Conservation (phyloP, 2,797 vertebrate genomes). For the Myotis myotis region DNA sequence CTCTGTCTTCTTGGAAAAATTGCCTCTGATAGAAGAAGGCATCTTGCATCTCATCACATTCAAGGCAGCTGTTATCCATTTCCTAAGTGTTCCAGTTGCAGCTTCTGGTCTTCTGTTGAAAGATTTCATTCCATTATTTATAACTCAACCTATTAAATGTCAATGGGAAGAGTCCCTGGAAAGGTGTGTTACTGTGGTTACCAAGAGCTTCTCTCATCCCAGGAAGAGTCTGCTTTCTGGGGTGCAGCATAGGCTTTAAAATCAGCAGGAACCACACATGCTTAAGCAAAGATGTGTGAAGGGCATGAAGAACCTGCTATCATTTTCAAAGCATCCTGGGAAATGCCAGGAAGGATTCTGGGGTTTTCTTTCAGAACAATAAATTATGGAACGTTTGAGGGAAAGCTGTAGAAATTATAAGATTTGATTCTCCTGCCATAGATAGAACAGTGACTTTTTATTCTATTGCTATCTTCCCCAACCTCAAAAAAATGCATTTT, state of each 20-base stretch:
- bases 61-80: slow-evolving; percentile 75
- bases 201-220: slow-evolving; percentile 58
- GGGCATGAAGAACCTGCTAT: slow-evolving; percentile 49
- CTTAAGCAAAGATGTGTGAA: slow-evolving; percentile 29
- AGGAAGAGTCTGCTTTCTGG: slow-evolving; percentile 60
- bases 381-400: slow-evolving; percentile 57
- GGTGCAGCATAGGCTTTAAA: slow-evolving; percentile 54
- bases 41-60: slow-evolving; percentile 66
- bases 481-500: slow-evolving; percentile 68
- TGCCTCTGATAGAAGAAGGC: slow-evolving; percentile 14
- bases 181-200: slow-evolving; percentile 75
- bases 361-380: slow-evolving; percentile 60
- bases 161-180: slow-evolving; percentile 64
- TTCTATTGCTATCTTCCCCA: slow-evolving; percentile 38
- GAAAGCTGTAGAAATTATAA: slow-evolving; percentile 42
- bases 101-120: slow-evolving; percentile 79
- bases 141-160: slow-evolving; percentile 74
- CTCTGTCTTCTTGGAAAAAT: slow-evolving; percentile 48
- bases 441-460: slow-evolving; percentile 71
- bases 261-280: slow-evolving; percentile 56
- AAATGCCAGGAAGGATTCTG: slow-evolving; percentile 53
- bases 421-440: slow-evolving; percentile 41
- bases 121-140: slow-evolving; percentile 77
- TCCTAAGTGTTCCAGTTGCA: slow-evolving; percentile 65
- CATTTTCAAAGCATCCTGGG: slow-evolving; percentile 65